Percentiles rank a stretch among this genome's conserved stretches.
These are phyloP conservation scores for Tupaia chinensis DNA, from an alignment of 2,113 vertebrate genomes.

Conservation along the genomic window DNA sequence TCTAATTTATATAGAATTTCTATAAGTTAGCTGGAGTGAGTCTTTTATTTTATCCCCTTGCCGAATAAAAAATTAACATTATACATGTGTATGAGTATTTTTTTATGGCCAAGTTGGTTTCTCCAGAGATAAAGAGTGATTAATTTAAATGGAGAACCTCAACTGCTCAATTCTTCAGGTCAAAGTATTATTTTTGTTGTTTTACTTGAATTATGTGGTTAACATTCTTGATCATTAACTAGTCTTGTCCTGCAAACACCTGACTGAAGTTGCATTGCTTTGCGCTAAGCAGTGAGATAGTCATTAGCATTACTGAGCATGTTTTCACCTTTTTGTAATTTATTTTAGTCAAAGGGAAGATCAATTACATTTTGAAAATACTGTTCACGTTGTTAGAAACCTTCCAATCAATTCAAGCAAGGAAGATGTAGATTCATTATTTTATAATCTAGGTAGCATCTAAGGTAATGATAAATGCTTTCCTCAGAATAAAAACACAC, in stretches of 20 bases:
- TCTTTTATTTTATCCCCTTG: not conserved
- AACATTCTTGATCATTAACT: not conserved
- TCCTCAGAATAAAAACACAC: conserved; percentile 78
- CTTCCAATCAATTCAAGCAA: conserved; percentile 79
- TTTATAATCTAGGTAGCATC: conserved; percentile 78
- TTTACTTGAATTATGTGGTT: conserved; percentile 27
- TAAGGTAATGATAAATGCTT: conserved; percentile 83
- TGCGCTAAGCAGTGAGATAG: not conserved
- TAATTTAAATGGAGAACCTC: not conserved
- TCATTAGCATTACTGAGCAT: conserved; percentile 55
- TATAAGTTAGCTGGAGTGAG: not conserved
- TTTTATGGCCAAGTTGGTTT: not conserved
- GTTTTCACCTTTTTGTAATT: conserved; percentile 61
- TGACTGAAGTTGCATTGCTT: not conserved
- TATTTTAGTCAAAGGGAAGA: conserved; percentile 82
- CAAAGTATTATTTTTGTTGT: not conserved
- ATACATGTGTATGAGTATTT: not conserved
- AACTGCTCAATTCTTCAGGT: not conserved
- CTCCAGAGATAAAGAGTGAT: not conserved
- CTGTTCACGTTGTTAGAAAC: conserved; percentile 74
- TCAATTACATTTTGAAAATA: conserved; percentile 85
- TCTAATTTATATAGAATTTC: not conserved
- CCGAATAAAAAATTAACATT: not conserved
- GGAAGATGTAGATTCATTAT: conserved; percentile 76
- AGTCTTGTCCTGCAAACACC: not conserved